Conservation (phyloP, 2,888 invertebrate species). For the Metacarcinus magister region DNA sequence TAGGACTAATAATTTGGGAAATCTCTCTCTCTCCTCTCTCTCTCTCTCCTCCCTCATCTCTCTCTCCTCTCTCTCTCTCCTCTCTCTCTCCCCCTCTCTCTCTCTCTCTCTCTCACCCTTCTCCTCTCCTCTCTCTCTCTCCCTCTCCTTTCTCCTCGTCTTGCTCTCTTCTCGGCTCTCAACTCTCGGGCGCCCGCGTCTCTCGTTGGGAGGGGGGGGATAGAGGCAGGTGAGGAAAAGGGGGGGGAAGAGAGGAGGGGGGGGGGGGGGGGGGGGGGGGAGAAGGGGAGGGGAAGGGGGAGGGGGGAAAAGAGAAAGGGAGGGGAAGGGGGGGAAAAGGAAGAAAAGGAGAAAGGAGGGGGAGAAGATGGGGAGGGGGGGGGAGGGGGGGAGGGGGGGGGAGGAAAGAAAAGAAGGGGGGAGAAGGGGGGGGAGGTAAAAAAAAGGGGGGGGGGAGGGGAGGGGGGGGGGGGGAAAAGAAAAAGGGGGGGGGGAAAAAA, state of each 20-base stretch:
- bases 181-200: too few species aligned
- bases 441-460: background rate
- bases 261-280: background rate
- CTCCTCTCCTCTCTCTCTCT: background rate
- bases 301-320: background rate
- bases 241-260: background rate
- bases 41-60: background rate
- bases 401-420: background rate
- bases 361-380: conserved; percentile 33
- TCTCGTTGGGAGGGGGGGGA: background rate
- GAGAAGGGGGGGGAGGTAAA: background rate
- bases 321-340: background rate
- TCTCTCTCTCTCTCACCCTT: background rate
- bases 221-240: background rate
- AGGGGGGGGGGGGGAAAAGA: background rate
- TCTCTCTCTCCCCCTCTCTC: background rate
- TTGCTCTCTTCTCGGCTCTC: background rate
- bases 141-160: background rate
- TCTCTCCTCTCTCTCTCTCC: background rate
- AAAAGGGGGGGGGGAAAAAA: background rate
- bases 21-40: too few species aligned
- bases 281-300: conserved; percentile 31
- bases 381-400: background rate
- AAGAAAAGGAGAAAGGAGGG: conserved; percentile 40
- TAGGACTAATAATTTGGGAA: too few species aligned